Evolutionary conservation across 37 sponge, comb jelly and placozoan genomes (phyloP).

Genomic region (Eunapius fragilis): DNA sequence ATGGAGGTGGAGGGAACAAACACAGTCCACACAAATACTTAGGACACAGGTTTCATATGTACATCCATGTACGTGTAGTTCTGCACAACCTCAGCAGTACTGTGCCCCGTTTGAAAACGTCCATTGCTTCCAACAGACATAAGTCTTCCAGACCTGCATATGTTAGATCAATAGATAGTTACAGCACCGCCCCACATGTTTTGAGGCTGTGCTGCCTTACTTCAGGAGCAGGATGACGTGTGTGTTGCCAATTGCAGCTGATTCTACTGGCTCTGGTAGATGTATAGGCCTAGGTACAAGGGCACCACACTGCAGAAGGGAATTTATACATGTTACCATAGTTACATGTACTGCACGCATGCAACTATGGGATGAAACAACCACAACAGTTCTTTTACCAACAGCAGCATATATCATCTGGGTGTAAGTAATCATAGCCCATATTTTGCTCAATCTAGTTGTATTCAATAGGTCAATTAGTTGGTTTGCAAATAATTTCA

Average conservation of each 20-base stretch:
- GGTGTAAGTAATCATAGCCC: too few species aligned
- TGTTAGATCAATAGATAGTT: neutral
- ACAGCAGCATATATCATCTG: too few species aligned
- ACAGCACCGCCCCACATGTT: neutral
- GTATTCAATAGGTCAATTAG: too few species aligned
- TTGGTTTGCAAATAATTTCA: too few species aligned
- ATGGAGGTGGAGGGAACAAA: neutral
- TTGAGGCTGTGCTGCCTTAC: neutral
- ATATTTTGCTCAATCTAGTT: too few species aligned
- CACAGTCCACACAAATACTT: neutral
- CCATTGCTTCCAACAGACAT: constrained; percentile 62
- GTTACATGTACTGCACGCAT: neutral
- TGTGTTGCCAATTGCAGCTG: constrained; percentile 62
- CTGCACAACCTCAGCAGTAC: constrained; percentile 4
- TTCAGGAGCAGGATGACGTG: constrained; percentile 48
- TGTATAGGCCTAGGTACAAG: constrained; percentile 26
- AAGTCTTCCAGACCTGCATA: constrained; percentile 27
- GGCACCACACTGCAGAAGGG: constrained; percentile 5
- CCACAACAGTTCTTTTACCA: too few species aligned
- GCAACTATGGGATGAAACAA: neutral
- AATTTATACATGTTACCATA: neutral
- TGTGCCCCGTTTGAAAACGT: constrained; percentile 52
- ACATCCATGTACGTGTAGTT: constrained; percentile 36
- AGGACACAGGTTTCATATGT: neutral
- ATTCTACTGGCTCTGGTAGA: constrained; percentile 39